Evolutionary conservation across 2,797 vertebrate genomes (phyloP).

Genomic region (Sandelia bainsii): DNA sequence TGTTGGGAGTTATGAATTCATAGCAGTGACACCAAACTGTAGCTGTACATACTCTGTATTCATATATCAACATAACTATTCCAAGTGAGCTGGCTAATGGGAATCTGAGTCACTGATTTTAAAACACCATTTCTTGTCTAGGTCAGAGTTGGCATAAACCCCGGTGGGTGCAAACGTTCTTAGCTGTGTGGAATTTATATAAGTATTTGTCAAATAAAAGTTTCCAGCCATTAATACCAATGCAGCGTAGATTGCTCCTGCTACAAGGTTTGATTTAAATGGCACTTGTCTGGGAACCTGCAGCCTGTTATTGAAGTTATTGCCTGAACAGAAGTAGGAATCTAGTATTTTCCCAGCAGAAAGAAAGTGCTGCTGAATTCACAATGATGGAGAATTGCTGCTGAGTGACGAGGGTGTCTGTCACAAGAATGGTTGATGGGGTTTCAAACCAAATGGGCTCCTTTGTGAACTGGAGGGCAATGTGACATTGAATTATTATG

Average conservation of each 20-base stretch:
- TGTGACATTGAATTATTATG: conserved; percentile 66
- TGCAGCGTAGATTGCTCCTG: conserved; percentile 35
- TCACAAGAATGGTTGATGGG: conserved; percentile 60
- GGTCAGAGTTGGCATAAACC: conserved; percentile 41
- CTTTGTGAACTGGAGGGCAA: conserved; percentile 60
- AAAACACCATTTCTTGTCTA: conserved; percentile 38
- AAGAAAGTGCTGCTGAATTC: conserved; percentile 60
- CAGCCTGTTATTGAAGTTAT: conserved; percentile 63
- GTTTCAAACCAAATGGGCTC: conserved; percentile 64
- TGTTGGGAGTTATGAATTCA: neutral
- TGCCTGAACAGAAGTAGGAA: conserved; percentile 67
- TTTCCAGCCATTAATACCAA: conserved; percentile 51
- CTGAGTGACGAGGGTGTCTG: conserved; percentile 63
- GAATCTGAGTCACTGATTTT: conserved; percentile 33
- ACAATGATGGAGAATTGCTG: conserved; percentile 61
- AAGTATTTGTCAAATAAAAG: conserved; percentile 56
- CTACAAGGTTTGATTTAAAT: conserved; percentile 65
- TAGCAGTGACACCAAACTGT: conserved; percentile 11
- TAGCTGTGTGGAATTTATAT: conserved; percentile 39
- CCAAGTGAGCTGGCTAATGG: conserved; percentile 22
- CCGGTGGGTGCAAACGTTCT: conserved; percentile 18
- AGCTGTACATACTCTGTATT: conserved; percentile 22
- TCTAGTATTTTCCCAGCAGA: conserved; percentile 67
- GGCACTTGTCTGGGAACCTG: conserved; percentile 62
- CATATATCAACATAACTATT: conserved; percentile 28